A percentile compares a stretch with the other conserved stretches of the same genome.
Evolutionary conservation across 2,797 vertebrate genomes (phyloP).

Genomic region (Scolopax rusticola): DNA sequence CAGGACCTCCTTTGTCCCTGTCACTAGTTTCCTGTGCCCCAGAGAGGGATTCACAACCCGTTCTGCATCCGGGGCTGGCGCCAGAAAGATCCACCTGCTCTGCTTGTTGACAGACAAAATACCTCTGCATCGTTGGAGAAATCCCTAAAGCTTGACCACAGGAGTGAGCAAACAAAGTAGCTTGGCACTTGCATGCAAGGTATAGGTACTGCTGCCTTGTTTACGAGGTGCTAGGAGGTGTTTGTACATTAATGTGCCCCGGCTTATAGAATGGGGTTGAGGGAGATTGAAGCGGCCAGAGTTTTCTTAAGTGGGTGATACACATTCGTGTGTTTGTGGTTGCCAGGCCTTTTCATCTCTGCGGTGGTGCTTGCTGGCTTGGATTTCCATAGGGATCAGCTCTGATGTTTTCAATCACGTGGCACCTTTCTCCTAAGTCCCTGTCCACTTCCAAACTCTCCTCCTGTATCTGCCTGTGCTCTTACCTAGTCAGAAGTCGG

Average conservation of each 20-base stretch:
- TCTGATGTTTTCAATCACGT: not conserved
- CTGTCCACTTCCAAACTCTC: not conserved
- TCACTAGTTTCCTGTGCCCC: not conserved
- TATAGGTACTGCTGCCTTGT: not conserved
- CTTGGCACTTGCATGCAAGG: not conserved
- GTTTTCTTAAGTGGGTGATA: not conserved
- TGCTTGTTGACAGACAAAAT: not conserved
- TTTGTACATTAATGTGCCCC: not conserved
- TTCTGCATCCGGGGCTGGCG: not conserved
- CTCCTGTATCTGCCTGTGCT: not conserved
- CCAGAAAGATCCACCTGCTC: not conserved
- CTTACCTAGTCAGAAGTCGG: not conserved
- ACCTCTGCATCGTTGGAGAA: not conserved
- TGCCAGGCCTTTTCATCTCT: not conserved
- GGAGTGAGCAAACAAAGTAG: not conserved
- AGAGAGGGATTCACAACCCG: not conserved
- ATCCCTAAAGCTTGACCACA: not conserved
- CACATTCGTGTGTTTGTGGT: not conserved
- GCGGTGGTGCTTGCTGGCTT: not conserved
- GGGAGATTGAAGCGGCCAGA: not conserved
- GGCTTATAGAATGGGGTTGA: rapidly evolving
- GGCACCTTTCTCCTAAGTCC: not conserved
- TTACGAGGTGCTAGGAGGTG: not conserved
- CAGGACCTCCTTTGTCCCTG: constrained; percentile 7
- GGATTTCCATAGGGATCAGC: not conserved